A percentile compares a stretch with the other conserved stretches of the same genome.
Conservation (phyloP, 2,797 vertebrate genomes). For the Taenioides sp. region DNA sequence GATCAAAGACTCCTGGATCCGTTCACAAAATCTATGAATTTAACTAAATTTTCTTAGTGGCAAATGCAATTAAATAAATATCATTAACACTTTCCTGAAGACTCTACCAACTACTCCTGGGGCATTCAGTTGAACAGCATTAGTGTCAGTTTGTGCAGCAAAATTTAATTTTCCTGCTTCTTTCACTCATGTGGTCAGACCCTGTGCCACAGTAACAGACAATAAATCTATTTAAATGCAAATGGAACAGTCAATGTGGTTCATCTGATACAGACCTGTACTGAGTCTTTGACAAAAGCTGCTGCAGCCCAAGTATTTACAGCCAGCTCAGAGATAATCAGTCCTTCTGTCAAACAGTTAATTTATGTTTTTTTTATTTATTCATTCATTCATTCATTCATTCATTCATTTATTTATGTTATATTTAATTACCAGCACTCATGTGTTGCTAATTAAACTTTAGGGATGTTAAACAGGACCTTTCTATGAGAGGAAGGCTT, state of each 20-base stretch:
- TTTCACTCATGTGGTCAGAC: conserved; percentile 59
- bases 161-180: conserved; percentile 52
- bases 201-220: conserved; percentile 52
- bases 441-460: conserved; percentile 11
- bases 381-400: too few relatives aligned
- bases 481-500: background rate
- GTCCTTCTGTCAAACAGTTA: conserved; percentile 12
- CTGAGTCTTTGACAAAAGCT: conserved; percentile 42
- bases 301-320: conserved; percentile 6
- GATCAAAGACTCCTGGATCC: background rate
- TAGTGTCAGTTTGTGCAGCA: conserved; percentile 16
- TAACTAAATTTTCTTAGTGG: too few relatives aligned
- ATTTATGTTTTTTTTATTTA: background rate
- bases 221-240: conserved; percentile 77
- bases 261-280: conserved; percentile 33
- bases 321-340: background rate
- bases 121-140: background rate
- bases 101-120: background rate
- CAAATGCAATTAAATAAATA: background rate
- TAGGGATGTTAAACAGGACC: conserved; percentile 10
- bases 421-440: background rate
- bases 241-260: conserved; percentile 61
- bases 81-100: background rate
- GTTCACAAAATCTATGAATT: background rate
- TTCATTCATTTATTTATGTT: too few relatives aligned